Evolutionary conservation across 2,113 vertebrate genomes (phyloP).

Genomic region (Diadophis punctatus): DNA sequence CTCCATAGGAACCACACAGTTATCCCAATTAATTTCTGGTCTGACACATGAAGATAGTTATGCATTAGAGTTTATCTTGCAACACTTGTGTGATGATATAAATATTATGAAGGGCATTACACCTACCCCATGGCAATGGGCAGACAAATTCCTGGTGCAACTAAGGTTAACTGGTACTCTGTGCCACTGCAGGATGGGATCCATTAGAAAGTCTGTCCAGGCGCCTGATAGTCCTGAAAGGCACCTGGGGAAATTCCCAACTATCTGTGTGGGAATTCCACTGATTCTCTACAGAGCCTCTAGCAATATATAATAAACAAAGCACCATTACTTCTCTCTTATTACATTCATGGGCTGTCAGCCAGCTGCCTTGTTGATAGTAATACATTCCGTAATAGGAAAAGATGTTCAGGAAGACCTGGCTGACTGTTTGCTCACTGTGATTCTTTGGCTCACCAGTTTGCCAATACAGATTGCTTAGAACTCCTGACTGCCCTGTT

Average conservation of each 20-base stretch:
- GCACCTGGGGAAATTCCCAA: not conserved
- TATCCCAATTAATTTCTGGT: not conserved
- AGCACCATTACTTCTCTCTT: not conserved
- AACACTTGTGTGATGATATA: not conserved
- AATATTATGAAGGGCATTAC: not conserved
- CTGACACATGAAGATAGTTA: not conserved
- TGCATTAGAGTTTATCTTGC: not conserved
- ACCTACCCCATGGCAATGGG: not conserved
- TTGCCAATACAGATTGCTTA: not conserved
- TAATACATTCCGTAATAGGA: not conserved
- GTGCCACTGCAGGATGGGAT: not conserved
- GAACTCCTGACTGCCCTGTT: not conserved
- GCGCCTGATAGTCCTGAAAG: not conserved
- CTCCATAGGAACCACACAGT: not conserved
- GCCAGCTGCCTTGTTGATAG: not conserved
- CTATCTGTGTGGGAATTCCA: not conserved
- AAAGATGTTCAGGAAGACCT: not conserved
- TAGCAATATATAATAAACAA: not conserved
- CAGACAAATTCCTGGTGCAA: not conserved
- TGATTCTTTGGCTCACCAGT: not conserved
- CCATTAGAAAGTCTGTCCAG: not conserved
- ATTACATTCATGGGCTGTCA: not conserved
- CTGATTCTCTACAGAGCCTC: not conserved
- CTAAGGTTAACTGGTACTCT: not conserved
- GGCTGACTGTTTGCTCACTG: not conserved